Evolutionary conservation across 2,797 vertebrate genomes (phyloP).

Genomic region (Syndactyla subalaris): DNA sequence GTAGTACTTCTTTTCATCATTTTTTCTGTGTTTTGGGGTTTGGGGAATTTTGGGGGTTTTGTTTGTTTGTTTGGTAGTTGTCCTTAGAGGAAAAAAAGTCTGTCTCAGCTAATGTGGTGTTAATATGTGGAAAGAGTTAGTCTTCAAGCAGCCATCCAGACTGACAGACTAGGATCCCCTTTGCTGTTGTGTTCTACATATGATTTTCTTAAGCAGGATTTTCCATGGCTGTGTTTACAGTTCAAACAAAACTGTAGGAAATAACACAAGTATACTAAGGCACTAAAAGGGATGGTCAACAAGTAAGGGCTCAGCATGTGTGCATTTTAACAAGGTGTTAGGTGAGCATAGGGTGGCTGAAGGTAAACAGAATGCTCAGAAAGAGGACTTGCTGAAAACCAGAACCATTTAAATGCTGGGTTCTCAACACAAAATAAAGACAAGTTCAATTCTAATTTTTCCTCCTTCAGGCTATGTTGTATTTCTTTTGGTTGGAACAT

Average conservation of each 20-base stretch:
- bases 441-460: slow-evolving; percentile 12
- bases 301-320: background rate
- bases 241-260: background rate
- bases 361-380: background rate
- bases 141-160: background rate
- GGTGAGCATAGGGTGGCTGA: background rate
- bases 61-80: background rate
- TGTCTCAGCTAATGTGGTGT: background rate
- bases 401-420: background rate
- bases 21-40: background rate
- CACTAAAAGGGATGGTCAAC: background rate
- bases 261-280: background rate
- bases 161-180: background rate
- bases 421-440: background rate
- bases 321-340: background rate
- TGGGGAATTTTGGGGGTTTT: background rate
- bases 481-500: background rate
- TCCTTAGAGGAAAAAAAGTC: background rate
- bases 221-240: background rate
- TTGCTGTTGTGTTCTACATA: background rate
- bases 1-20: background rate
- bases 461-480: background rate
- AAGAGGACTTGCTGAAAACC: background rate
- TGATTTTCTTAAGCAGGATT: background rate
- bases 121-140: background rate